Evolutionary conservation across 2,797 vertebrate genomes (phyloP).

Genomic region (Pseudochirops cupreus): DNA sequence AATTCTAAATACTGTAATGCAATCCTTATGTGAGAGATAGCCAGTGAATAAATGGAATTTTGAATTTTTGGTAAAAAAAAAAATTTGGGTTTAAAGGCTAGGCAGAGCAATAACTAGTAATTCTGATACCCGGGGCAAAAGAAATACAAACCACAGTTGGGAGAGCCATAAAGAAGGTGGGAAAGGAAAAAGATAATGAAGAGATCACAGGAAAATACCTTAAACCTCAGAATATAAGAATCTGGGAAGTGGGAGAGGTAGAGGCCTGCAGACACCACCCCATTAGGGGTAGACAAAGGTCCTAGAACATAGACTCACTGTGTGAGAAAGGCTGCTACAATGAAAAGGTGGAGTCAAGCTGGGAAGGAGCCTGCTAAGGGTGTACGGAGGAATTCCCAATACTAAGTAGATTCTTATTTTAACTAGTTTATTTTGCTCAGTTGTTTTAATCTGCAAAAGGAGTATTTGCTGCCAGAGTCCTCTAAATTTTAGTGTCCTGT

Average conservation of each 20-base stretch:
- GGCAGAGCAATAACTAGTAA: not conserved
- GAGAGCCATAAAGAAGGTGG: not conserved
- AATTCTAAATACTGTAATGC: not conserved
- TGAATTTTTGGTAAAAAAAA: not conserved
- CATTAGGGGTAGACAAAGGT: not conserved
- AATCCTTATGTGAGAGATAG: not conserved
- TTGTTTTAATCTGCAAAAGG: not conserved
- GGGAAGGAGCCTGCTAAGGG: not conserved
- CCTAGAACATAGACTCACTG: not conserved
- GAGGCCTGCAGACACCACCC: not conserved
- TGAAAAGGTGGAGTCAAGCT: too few species aligned
- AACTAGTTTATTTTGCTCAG: not conserved
- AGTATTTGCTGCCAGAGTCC: not conserved
- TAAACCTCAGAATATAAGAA: not conserved
- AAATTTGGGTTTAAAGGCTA: not conserved
- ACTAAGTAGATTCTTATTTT: not conserved
- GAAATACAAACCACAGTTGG: not conserved
- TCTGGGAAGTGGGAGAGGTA: not conserved
- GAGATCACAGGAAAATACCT: not conserved
- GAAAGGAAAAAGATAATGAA: not conserved
- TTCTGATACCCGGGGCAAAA: not conserved
- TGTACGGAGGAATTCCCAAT: not conserved
- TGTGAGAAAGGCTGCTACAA: not conserved
- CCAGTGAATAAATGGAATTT: not conserved
- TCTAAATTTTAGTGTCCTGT: not conserved